Evolutionary conservation across 2,113 vertebrate genomes (phyloP).

Genomic region (Emydura subglobosa): DNA sequence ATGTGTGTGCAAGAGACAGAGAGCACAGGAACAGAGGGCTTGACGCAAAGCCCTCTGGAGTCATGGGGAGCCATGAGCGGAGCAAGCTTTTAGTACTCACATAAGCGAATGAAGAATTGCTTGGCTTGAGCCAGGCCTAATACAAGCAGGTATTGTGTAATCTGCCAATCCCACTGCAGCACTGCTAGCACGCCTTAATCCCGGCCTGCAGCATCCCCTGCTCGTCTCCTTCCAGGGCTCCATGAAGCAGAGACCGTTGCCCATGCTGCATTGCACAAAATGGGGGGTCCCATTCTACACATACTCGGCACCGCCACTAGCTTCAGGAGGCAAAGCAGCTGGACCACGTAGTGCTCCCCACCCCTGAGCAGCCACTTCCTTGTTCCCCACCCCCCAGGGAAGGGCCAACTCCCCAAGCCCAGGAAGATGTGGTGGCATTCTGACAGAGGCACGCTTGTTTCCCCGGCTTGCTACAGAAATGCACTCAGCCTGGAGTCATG

Average conservation of each 20-base stretch:
- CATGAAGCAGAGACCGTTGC: neutral
- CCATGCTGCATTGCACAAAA: neutral
- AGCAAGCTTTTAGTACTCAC: neutral
- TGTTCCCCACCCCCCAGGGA: neutral
- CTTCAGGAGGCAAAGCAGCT: rapidly evolving
- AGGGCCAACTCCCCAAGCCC: neutral
- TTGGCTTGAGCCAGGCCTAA: neutral
- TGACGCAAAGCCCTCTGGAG: neutral
- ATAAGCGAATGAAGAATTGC: neutral
- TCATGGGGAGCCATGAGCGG: neutral
- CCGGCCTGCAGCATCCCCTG: neutral
- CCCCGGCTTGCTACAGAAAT: neutral
- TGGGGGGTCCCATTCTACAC: neutral
- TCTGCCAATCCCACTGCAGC: neutral
- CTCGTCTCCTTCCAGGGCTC: neutral
- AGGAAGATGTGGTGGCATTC: neutral
- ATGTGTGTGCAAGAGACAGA: neutral
- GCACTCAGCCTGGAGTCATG: neutral
- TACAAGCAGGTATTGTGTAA: neutral
- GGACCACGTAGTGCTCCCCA: neutral
- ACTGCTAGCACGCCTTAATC: neutral
- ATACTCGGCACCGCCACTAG: neutral
- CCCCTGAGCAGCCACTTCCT: neutral
- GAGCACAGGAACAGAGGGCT: neutral
- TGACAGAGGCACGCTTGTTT: neutral